Conservation (phyloP, 30 jellyfish, hydroid and myxozoan genomes). For the Sanderia malayensis region DNA sequence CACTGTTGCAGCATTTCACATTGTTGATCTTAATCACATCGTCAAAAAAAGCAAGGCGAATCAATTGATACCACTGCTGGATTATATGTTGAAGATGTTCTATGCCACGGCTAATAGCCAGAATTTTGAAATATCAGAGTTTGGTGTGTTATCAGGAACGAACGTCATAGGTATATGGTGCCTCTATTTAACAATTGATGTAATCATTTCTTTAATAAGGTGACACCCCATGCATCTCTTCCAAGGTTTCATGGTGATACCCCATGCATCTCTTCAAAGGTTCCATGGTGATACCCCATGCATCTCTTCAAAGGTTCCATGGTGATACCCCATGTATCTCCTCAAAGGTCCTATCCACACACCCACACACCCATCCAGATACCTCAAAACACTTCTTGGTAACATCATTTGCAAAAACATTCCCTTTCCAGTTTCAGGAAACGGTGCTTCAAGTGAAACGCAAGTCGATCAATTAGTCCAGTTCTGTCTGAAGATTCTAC, state of each 20-base stretch:
- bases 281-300: too few species aligned
- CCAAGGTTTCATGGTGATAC: not conserved
- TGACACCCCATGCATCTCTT: not conserved
- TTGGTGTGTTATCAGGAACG: slow-evolving; percentile 30
- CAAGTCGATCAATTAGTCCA: slow-evolving; percentile 13
- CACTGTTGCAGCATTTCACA: slow-evolving; percentile 48
- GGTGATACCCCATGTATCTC: too few species aligned
- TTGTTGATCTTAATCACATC: slow-evolving; percentile 49
- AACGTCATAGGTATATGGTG: slow-evolving; percentile 31
- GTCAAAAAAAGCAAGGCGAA: slow-evolving; percentile 36
- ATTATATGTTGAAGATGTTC: slow-evolving; percentile 51
- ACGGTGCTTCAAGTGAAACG: slow-evolving; percentile 4
- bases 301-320: too few species aligned
- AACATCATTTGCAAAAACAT: too few species aligned
- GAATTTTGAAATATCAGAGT: slow-evolving; percentile 30
- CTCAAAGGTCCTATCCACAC: too few species aligned
- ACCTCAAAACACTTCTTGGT: too few species aligned
- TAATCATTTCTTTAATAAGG: too few species aligned
- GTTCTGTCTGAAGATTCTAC: slow-evolving; percentile 23
- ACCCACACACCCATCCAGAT: too few species aligned
- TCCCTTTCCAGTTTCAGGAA: slow-evolving; percentile 23
- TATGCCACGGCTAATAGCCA: slow-evolving; percentile 30
- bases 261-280: too few species aligned
- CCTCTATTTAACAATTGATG: too few species aligned
- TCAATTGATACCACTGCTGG: slow-evolving; percentile 52